Base-by-base conservation (phyloP, 1,140 invertebrate genomes). In the Anadara kagoshimensis region DNA sequence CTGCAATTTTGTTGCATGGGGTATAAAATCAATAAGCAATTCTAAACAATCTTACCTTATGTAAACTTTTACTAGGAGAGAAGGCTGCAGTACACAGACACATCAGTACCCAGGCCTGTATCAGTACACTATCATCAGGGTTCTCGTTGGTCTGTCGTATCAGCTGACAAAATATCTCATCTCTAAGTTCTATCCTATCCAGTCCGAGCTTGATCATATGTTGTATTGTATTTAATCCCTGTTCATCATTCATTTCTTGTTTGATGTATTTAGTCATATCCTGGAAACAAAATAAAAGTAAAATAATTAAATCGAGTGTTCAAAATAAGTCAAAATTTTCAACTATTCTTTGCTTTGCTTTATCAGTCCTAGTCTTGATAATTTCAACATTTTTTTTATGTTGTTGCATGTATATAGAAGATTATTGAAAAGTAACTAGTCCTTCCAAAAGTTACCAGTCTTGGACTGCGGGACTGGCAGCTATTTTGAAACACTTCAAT, bases 81-180 rank as follows among this genome's bases (percentile, higher is more conserved):
- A 98, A 98, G 14, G 96, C 94, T 16, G 98, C 96, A 26, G 96
- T 94, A 69, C 94, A 93, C 41, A 98, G 90, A 85, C 95, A 97
- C 36, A 98, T 90, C 0, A 99, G 87, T 26, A 97, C 90, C 97
- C 97, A 98, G 18, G 97, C 92, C 58, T 94, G 81, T 4, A 87
- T 47, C 4, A 93, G 91, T 89, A 94, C 93, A 57, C 97, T 95
- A 4, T 74, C 91, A 80, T 82, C 92, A 92, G n/a, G 96, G 90
- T 99, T 99, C 76, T 96, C 97, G 12, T 97, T 99, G 10, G 97
- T 98, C 91, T 99, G 98, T 87, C 99, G 98, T 94, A 99, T 98
- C 57, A 99, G 90, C 90, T 99, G 98, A 88, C 97, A 98, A 85
- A 98, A 98, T 62, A 99, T 94, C 90, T 99, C 98, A 88, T 99